phyloP scores from a whole-genome alignment of 2,888 invertebrate genomes.

The Dryobotodes eremita region DNA sequence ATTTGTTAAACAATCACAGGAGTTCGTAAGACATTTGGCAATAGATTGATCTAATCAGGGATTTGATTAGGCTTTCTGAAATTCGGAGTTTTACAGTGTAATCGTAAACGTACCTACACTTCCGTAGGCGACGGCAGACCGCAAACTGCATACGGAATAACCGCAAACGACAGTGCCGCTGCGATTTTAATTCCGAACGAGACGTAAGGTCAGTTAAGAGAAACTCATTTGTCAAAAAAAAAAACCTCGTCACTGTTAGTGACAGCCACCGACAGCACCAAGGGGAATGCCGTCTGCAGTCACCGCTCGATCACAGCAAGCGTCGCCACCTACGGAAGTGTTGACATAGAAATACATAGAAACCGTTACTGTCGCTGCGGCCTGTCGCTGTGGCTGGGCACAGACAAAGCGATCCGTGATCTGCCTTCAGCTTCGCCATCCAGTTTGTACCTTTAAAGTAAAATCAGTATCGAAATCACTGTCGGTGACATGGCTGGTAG shows the following conservation, averaged over 20 bases:
- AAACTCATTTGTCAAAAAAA: neutral
- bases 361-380: neutral
- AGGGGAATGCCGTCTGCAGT: too few relatives aligned
- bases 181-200: neutral
- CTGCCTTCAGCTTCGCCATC: neutral
- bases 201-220: neutral
- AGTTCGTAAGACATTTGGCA: neutral
- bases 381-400: neutral
- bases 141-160: neutral
- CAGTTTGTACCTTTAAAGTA: neutral
- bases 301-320: neutral
- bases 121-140: neutral
- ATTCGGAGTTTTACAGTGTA: neutral
- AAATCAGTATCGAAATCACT: neutral
- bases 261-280: neutral
- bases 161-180: neutral
- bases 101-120: neutral
- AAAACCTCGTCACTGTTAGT: neutral
- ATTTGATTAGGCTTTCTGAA: neutral
- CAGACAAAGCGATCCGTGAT: neutral
- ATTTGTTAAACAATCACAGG: neutral
- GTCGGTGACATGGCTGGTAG: neutral
- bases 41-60: too few relatives aligned
- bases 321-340: neutral
- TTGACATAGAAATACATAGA: constrained; percentile 1